Evolutionary conservation across 2,113 vertebrate species (phyloP).

Genomic region (Malurus alboscapulatus): DNA sequence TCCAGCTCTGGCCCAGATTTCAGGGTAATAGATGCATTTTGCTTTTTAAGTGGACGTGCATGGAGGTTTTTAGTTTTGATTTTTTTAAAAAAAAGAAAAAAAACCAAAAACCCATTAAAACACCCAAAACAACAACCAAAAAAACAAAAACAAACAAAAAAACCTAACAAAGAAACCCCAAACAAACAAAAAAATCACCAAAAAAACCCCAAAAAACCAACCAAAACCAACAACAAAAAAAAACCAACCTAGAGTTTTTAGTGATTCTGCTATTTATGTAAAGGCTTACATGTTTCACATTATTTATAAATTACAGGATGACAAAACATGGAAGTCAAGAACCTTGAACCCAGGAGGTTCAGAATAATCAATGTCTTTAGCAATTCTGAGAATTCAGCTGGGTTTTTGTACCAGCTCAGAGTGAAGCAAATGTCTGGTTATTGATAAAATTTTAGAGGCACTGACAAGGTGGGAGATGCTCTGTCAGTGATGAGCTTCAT

Average conservation of each 20-base stretch:
- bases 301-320: not conserved
- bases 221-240: too few relatives aligned
- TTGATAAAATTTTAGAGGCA: not conserved
- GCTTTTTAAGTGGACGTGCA: not conserved
- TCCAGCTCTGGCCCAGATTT: not conserved
- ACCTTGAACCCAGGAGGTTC: rapidly evolving
- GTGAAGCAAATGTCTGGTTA: not conserved
- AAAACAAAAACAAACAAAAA: too few relatives aligned
- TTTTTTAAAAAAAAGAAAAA: not conserved
- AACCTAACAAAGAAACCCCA: not conserved
- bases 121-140: not conserved
- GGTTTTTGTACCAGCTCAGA: not conserved
- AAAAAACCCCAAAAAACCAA: not conserved
- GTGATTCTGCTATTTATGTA: not conserved
- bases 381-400: not conserved
- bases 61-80: not conserved
- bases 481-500: not conserved
- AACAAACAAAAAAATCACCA: not conserved
- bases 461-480: not conserved
- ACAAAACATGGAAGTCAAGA: not conserved
- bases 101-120: too few relatives aligned
- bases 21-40: not conserved
- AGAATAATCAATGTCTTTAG: not conserved
- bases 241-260: not conserved
- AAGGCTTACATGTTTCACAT: not conserved